phyloP scores from a whole-genome alignment of 1,140 invertebrate genomes.

The Microplitis mediator region DNA sequence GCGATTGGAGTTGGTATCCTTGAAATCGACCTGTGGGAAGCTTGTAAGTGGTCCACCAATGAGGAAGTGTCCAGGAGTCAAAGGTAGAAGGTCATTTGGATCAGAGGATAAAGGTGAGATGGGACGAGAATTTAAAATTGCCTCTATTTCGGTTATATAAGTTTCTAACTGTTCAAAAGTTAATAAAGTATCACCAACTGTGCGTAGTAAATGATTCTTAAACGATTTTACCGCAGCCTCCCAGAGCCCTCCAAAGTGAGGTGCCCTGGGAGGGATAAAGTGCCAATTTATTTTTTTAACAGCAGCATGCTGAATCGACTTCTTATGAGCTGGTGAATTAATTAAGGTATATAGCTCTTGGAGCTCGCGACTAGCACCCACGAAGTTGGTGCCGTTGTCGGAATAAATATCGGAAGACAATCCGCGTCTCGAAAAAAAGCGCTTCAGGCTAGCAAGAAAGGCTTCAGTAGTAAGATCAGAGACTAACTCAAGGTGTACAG shows the following conservation, averaged over 20 bases:
- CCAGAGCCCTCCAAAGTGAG: too few relatives aligned
- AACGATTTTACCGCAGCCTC: too few relatives aligned
- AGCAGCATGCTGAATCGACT: not conserved
- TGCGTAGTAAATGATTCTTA: too few relatives aligned
- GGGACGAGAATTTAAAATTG: not conserved
- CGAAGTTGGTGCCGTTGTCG: slow-evolving; percentile 10
- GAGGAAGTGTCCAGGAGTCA: not conserved
- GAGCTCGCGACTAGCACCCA: not conserved
- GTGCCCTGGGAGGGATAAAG: not conserved
- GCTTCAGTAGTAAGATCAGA: not conserved
- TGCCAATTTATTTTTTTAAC: not conserved
- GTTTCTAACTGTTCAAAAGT: not conserved
- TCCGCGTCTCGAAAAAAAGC: not conserved
- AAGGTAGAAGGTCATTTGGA: not conserved
- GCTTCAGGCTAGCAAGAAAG: not conserved
- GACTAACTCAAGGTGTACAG: not conserved
- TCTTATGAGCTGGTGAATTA: not conserved
- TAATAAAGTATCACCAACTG: too few relatives aligned
- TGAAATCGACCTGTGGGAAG: not conserved
- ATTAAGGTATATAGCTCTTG: not conserved
- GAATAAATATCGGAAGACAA: not conserved
- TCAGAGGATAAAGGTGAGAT: not conserved
- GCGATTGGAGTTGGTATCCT: too few relatives aligned
- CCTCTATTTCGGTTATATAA: not conserved
- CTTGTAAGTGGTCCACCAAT: not conserved